Evolutionary conservation across 2,888 invertebrate genomes (phyloP).

Genomic region (Boloria euphrosyne): DNA sequence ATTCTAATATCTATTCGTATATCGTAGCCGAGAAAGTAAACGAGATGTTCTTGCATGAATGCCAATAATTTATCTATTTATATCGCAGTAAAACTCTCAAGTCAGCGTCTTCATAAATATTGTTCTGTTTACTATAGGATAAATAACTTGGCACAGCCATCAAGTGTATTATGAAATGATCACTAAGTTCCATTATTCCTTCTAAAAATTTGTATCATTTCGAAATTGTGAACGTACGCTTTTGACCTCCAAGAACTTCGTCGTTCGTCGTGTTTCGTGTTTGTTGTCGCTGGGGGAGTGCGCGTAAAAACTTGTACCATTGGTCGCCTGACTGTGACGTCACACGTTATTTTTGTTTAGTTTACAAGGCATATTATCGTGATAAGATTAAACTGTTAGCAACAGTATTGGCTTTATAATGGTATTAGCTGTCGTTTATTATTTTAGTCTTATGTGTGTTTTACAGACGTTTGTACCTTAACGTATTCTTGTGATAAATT

Average conservation of each 20-base stretch:
- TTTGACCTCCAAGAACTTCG: conserved; percentile 59
- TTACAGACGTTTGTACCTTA: conserved; percentile 46
- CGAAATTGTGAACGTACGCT: conserved; percentile 43
- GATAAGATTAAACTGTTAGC: conserved; percentile 58
- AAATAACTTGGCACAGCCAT: conserved; percentile 28
- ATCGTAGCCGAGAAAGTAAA: conserved; percentile 24
- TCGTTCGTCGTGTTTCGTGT: conserved; percentile 20
- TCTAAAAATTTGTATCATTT: conserved; percentile 5
- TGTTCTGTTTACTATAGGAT: conserved; percentile 3
- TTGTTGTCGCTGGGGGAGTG: conserved; percentile 62
- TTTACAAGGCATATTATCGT: conserved; percentile 57
- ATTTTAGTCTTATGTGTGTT: conserved; percentile 46
- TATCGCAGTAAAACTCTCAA: conserved; percentile 23
- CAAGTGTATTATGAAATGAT: conserved; percentile 11
- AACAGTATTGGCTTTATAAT: conserved; percentile 57
- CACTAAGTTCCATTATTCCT: conserved; percentile 32
- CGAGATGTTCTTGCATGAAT: conserved; percentile 24
- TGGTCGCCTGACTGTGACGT: conserved; percentile 64
- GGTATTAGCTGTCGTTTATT: conserved; percentile 41
- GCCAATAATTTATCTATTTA: conserved; percentile 36
- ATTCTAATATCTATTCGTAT: conserved; percentile 12
- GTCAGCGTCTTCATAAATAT: conserved; percentile 6
- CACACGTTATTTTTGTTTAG: conserved; percentile 67
- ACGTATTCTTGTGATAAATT: conserved; percentile 11
- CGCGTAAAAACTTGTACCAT: conserved; percentile 52